Evolutionary conservation across 2,888 invertebrate species (phyloP).

Genomic region (Acronicta leporina): DNA sequence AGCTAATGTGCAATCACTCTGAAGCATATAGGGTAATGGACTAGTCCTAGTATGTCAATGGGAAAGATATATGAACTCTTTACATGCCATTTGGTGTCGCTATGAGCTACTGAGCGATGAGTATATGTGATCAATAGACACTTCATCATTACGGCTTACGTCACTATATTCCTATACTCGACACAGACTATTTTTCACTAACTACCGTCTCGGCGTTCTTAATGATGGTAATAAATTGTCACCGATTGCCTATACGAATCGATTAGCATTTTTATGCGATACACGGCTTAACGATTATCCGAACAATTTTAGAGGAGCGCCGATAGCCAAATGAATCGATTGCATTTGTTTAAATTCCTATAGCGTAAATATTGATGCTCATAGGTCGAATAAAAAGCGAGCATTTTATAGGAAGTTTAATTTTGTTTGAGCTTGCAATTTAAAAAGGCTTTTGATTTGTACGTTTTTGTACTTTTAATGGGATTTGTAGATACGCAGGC

Average conservation of each 20-base stretch:
- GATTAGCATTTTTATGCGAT: constrained; percentile 40
- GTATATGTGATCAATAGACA: constrained; percentile 53
- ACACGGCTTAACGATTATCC: constrained; percentile 31
- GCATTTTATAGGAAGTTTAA: constrained; percentile 19
- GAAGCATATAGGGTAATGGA: constrained; percentile 44
- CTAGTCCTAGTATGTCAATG: constrained; percentile 54
- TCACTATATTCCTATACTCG: constrained; percentile 24
- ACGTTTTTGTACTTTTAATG: constrained; percentile 1
- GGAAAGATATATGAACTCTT: constrained; percentile 61
- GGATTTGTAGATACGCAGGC: constrained; percentile 7
- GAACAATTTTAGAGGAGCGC: constrained; percentile 29
- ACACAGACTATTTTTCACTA: constrained; percentile 29
- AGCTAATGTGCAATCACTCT: constrained; percentile 36
- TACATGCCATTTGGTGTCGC: constrained; percentile 54
- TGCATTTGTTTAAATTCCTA: constrained; percentile 15
- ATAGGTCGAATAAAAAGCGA: constrained; percentile 22
- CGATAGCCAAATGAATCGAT: constrained; percentile 32
- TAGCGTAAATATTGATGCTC: constrained; percentile 20
- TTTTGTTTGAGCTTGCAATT: constrained; percentile 27
- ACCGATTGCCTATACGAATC: constrained; percentile 19
- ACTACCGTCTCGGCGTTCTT: constrained; percentile 14
- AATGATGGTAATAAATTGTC: constrained; percentile 35
- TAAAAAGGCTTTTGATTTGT: constrained; percentile 8
- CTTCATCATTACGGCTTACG: constrained; percentile 59
- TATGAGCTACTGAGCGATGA: constrained; percentile 44